Evolutionary conservation across 1,140 invertebrate genomes (phyloP).

Genomic region (Trachymyrmex cornetzi): DNA sequence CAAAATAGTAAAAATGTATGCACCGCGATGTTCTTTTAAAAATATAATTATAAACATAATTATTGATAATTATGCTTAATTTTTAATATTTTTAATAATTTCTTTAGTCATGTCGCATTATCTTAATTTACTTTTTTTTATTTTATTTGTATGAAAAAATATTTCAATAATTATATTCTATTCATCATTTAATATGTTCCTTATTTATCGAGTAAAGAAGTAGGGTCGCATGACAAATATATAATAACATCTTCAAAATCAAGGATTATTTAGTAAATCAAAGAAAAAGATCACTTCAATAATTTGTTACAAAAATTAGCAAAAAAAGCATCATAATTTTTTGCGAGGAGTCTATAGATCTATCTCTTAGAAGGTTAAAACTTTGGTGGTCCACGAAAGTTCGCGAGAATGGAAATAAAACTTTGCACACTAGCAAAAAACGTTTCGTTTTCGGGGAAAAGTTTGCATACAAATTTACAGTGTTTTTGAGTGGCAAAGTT

Average conservation of each 20-base stretch:
- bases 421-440: conserved; percentile 18
- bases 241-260: background rate
- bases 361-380: background rate
- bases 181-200: background rate
- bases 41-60: background rate
- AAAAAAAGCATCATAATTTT: background rate
- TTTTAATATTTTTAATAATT: conserved; percentile 12
- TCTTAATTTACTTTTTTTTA: background rate
- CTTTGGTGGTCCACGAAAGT: background rate
- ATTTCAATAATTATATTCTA: background rate
- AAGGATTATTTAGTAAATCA: conserved; percentile 3
- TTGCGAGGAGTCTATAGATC: background rate
- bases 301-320: background rate
- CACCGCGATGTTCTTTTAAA: background rate
- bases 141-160: background rate
- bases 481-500: conserved; percentile 12
- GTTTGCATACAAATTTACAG: background rate
- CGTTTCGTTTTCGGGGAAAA: background rate
- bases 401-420: background rate
- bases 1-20: background rate
- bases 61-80: background rate
- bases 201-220: background rate
- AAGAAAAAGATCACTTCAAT: background rate
- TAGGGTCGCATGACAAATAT: background rate
- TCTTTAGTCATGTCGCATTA: background rate